phyloP scores from a whole-genome alignment of 2,113 vertebrate species.

The Scomber japonicus region DNA sequence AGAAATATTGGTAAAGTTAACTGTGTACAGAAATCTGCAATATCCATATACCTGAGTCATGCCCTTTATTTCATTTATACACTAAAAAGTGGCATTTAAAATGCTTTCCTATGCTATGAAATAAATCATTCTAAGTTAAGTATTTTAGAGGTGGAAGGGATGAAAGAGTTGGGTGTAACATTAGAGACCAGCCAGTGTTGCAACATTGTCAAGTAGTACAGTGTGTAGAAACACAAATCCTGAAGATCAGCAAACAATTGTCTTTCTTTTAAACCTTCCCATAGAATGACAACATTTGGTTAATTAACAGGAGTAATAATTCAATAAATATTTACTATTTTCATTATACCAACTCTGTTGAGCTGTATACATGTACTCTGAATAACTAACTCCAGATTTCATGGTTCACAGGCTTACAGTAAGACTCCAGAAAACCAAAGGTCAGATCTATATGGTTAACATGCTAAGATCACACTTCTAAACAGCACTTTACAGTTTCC shows the following conservation, averaged over 20 bases:
- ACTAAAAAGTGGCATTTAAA: conserved; percentile 10
- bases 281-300: neutral
- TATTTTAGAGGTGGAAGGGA: neutral
- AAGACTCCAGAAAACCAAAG: conserved; percentile 20
- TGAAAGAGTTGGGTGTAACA: neutral
- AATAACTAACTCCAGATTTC: neutral
- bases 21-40: conserved; percentile 28
- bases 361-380: neutral
- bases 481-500: neutral
- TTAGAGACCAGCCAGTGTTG: neutral
- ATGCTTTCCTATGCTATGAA: neutral
- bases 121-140: neutral
- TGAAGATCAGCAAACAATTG: conserved; percentile 20
- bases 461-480: conserved; percentile 13
- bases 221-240: neutral
- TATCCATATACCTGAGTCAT: conserved; percentile 15
- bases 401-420: neutral
- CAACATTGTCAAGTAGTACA: neutral
- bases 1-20: conserved; percentile 55
- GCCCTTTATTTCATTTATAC: conserved; percentile 11
- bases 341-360: conserved; percentile 4
- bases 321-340: conserved; percentile 7
- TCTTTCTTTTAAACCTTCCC: conserved; percentile 8
- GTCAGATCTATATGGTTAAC: neutral
- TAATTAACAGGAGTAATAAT: conserved; percentile 26